phyloP scores from a whole-genome alignment of 1,140 invertebrate species.

The Apis laboriosa region DNA sequence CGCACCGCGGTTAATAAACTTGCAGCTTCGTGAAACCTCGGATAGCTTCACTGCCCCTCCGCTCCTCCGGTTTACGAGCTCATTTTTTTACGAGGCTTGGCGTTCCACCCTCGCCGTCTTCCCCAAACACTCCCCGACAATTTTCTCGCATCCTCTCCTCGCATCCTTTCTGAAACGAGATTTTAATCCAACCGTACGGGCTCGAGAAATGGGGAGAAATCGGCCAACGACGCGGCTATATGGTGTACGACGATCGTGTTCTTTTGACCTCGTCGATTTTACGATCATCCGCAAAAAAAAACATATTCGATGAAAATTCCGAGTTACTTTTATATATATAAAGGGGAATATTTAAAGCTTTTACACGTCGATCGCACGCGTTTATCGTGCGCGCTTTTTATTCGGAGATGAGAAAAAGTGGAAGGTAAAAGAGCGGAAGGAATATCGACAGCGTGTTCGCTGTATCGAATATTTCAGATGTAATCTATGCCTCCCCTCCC shows the following conservation, averaged over 20 bases:
- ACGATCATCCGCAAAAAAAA: not conserved
- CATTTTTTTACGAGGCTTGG: conserved; percentile 56
- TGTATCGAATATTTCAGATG: not conserved
- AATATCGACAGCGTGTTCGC: not conserved
- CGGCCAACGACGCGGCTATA: conserved; percentile 6
- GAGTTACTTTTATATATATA: not conserved
- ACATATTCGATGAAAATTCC: conserved; percentile 9
- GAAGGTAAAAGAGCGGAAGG: not conserved
- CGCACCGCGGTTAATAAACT: conserved; percentile 57
- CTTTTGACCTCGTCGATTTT: too few species aligned
- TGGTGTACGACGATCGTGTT: too few species aligned
- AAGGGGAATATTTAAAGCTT: not conserved
- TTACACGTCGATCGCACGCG: not conserved
- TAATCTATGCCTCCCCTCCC: too few species aligned
- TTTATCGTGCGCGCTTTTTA: conserved; percentile 20
- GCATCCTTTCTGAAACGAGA: conserved; percentile 17
- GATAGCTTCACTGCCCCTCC: conserved; percentile 8
- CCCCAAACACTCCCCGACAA: not conserved
- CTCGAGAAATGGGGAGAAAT: conserved; percentile 50
- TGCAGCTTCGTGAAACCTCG: conserved; percentile 8
- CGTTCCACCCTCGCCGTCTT: not conserved
- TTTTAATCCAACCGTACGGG: conserved; percentile 64
- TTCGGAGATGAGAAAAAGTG: not conserved
- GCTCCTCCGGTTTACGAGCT: conserved; percentile 40
- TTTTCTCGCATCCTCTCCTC: not conserved